Evolutionary conservation across 2,888 invertebrate species (phyloP).

Genomic region (Microchrysa polita): DNA sequence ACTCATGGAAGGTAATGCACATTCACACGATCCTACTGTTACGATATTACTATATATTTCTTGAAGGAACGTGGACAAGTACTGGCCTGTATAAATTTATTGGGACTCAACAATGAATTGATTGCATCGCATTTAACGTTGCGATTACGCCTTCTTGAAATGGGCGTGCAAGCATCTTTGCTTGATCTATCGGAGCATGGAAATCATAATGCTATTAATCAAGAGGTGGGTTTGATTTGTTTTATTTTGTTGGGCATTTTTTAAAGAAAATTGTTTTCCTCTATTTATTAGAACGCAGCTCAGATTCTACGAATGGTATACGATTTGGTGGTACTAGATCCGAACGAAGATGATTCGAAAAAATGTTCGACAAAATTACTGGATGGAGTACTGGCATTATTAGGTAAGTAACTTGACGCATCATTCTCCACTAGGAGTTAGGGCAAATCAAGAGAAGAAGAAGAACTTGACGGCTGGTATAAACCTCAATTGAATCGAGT

Average conservation of each 20-base stretch:
- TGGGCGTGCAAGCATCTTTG: constrained; percentile 69
- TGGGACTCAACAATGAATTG: constrained; percentile 68
- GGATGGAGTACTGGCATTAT: constrained; percentile 67
- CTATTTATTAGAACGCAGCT: constrained; percentile 64
- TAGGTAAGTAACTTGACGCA: no score
- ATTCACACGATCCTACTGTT: neutral
- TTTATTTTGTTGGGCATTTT: no score
- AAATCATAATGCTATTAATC: constrained; percentile 62
- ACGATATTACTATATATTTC: neutral
- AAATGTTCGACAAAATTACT: constrained; percentile 67
- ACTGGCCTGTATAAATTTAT: constrained; percentile 69
- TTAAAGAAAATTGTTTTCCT: neutral
- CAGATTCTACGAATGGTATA: constrained; percentile 69
- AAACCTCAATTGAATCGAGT: no score
- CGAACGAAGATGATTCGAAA: constrained; percentile 66
- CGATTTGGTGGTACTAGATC: constrained; percentile 68
- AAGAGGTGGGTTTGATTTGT: constrained; percentile 59
- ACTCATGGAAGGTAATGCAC: constrained; percentile 67
- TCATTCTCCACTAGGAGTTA: no score
- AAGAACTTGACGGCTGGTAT: no score
- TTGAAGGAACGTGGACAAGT: constrained; percentile 69
- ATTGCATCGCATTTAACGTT: constrained; percentile 68
- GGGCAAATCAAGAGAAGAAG: no score
- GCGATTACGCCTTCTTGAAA: constrained; percentile 68
- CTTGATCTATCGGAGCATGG: constrained; percentile 68